Evolutionary conservation across 2,888 invertebrate species (phyloP).

Genomic region (Monochamus alternatus): DNA sequence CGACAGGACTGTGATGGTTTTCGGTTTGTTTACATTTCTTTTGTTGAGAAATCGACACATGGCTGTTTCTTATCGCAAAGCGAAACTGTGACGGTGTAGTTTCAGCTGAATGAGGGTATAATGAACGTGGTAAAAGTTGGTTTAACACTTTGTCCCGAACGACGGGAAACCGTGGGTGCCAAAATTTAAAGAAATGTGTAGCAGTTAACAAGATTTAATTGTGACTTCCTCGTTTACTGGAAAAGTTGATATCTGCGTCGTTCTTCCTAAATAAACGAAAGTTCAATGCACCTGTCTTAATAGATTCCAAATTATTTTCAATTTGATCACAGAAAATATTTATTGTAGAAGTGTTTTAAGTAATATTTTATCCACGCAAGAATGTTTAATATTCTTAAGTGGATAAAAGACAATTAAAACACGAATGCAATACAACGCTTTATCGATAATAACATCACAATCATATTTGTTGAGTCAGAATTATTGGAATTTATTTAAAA

Average conservation of each 20-base stretch:
- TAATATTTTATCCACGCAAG: too few relatives aligned
- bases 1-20: background rate
- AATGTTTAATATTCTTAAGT: too few relatives aligned
- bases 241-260: slow-evolving; percentile 27
- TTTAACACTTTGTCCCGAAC: slow-evolving; percentile 40
- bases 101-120: slow-evolving; percentile 16
- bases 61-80: background rate
- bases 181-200: slow-evolving; percentile 40
- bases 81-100: background rate
- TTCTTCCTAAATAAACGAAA: slow-evolving; percentile 6
- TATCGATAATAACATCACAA: too few relatives aligned
- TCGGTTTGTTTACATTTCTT: background rate
- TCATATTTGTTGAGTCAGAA: too few relatives aligned
- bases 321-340: too few relatives aligned
- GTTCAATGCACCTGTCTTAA: slow-evolving; percentile 3
- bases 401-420: too few relatives aligned
- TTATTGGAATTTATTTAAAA: too few relatives aligned
- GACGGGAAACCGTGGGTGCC: slow-evolving; percentile 48
- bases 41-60: background rate
- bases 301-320: background rate
- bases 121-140: slow-evolving; percentile 35
- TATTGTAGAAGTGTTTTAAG: too few relatives aligned
- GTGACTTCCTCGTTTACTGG: slow-evolving; percentile 41
- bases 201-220: slow-evolving; percentile 44
- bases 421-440: too few relatives aligned